Base-by-base conservation (phyloP, 2,113 vertebrate genomes). In the Cettia cetti region DNA sequence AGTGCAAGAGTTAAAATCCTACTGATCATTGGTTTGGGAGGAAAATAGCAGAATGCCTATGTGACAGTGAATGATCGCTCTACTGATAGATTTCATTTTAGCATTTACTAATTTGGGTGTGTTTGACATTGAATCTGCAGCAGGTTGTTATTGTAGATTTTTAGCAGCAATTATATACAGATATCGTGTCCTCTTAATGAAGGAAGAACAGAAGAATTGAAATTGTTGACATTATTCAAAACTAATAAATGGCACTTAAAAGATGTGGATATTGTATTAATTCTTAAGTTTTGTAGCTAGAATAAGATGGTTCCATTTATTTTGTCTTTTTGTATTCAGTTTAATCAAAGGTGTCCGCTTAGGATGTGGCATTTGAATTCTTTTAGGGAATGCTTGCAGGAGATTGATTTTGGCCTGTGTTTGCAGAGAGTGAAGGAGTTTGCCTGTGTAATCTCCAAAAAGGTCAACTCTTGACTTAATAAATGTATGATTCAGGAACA, bases 381-480 rank as follows among this genome's bases (percentile, higher is more conserved):
- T 92, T 96, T 75, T 37, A 79, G 50, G 26, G 10, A 47, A 66
- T 70, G 52, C 44, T 95, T 86, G 52, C 45, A 71, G 42, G 54
- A 92, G 72, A 93, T 82, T 77, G 66, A 92, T 95, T 95, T 95
- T 91, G 86, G 66, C 54, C 72, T 74, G 44, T 94, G 72, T 95
- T 90, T 95, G 87, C 59, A 78, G 49, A 94, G 56, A 82, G 37
- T 65, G 70, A 94, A 97, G 86, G 65, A 87, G 68, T 91, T 94
- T 94, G 63, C 42, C 64, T 1, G 0, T 72, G 74, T 91, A 94
- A 95, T 94, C 89, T 96, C 59, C 77, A 87, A 57, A 97, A 97
- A 97, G 94, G 96, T 97, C 92, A 97, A 44, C 87, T 89, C 68
- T 90, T 95, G 89, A 94, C 79, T 96, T 96, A 95, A 93, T 92